Evolutionary conservation across 2,113 vertebrate species (phyloP).

Genomic region (Tragelaphus buxtoni): DNA sequence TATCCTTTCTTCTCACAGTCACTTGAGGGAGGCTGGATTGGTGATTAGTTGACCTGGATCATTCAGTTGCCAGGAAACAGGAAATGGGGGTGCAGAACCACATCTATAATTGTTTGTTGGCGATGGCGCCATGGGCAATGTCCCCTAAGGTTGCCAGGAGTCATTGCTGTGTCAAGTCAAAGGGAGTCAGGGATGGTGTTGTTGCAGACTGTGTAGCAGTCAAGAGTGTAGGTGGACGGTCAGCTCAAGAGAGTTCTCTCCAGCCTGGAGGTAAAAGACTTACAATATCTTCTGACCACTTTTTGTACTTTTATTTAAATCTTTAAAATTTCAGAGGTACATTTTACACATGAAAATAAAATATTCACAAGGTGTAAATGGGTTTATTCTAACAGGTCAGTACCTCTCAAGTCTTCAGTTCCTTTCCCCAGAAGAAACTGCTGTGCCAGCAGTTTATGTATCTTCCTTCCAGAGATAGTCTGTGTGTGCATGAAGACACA

Average conservation of each 20-base stretch:
- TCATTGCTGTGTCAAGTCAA: not conserved
- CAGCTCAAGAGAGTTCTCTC: not conserved
- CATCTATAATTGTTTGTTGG: not conserved
- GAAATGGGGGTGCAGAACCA: not conserved
- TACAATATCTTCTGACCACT: not conserved
- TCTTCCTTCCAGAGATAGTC: not conserved
- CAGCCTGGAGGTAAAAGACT: not conserved
- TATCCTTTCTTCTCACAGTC: constrained; percentile 5
- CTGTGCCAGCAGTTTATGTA: not conserved
- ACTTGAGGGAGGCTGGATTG: not conserved
- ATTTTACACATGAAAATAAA: not conserved
- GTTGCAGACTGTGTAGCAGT: not conserved
- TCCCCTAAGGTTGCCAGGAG: not conserved
- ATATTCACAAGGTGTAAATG: not conserved
- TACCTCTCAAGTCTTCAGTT: not conserved
- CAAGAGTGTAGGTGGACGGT: not conserved
- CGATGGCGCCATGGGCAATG: not conserved
- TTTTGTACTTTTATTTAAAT: not conserved
- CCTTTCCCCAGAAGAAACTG: not conserved
- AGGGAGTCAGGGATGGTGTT: not conserved
- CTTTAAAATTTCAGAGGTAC: not conserved
- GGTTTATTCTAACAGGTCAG: not conserved
- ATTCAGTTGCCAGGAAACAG: not conserved
- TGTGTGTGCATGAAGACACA: not conserved
- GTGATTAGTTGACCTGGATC: not conserved